phyloP scores from a whole-genome alignment of 2,888 invertebrate species.

The Urechis unicinctus region DNA sequence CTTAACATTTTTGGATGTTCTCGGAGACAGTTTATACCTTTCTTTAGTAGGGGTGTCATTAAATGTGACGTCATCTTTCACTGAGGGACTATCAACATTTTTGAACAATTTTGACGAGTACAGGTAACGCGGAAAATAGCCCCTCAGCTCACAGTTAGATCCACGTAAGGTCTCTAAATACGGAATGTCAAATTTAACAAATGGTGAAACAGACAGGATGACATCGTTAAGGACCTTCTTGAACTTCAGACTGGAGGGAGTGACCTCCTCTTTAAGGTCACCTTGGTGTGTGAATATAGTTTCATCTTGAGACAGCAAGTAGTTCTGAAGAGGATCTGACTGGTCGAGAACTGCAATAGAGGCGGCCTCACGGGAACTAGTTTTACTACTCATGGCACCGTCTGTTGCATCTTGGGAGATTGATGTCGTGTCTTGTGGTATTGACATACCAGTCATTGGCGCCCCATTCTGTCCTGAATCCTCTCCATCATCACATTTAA shows the following conservation, averaged over 20 bases:
- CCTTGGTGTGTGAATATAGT: conserved; percentile 33
- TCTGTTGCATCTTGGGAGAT: conserved; percentile 1
- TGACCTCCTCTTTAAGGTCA: conserved; percentile 28
- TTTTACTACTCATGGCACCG: neutral
- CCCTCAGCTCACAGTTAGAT: conserved; percentile 65
- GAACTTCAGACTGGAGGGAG: conserved; percentile 58
- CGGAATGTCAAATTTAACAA: conserved; percentile 75
- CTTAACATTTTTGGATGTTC: neutral
- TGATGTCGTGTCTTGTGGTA: neutral
- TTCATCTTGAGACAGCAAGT: conserved; percentile 53
- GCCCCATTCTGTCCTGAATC: neutral
- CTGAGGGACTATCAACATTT: no score
- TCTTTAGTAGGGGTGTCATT: no score
- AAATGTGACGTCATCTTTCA: no score
- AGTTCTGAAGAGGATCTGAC: conserved; percentile 67
- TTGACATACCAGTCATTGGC: neutral
- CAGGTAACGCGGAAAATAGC: conserved; percentile 67
- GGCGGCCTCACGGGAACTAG: neutral
- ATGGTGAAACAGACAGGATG: conserved; percentile 78
- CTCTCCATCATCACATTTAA: neutral
- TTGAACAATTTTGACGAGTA: conserved; percentile 59
- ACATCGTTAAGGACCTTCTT: conserved; percentile 69
- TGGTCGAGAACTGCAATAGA: conserved; percentile 24
- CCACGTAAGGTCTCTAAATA: conserved; percentile 81
- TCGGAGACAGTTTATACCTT: no score